phyloP scores from a whole-genome alignment of 1,140 invertebrate species.

The Thalassaphorura encarpata region DNA sequence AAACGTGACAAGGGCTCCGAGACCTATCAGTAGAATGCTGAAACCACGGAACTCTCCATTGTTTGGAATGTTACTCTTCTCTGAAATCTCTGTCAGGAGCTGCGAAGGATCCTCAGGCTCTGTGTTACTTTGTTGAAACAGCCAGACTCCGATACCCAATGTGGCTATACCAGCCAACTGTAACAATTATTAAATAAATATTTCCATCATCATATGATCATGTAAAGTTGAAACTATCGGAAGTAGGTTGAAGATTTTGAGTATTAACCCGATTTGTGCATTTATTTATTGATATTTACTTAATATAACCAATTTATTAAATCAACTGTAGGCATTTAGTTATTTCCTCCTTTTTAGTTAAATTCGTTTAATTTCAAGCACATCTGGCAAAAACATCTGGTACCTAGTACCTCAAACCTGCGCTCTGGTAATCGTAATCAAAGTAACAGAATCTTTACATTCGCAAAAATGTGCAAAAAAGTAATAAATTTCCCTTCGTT shows the following conservation, averaged over 20 bases:
- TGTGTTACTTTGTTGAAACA: conserved; percentile 37
- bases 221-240: background rate
- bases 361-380: too few species aligned
- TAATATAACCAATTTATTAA: background rate
- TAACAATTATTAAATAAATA: conserved; percentile 35
- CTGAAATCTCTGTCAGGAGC: background rate
- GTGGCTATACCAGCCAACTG: conserved; percentile 65
- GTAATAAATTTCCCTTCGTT: too few species aligned
- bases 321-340: too few species aligned
- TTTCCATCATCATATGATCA: too few species aligned
- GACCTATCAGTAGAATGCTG: conserved; percentile 18
- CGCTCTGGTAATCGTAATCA: too few species aligned
- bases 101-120: background rate
- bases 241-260: too few species aligned
- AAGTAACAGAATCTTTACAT: too few species aligned
- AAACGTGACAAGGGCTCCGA: conserved; percentile 23
- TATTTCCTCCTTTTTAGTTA: too few species aligned
- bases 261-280: too few species aligned
- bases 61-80: background rate
- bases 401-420: too few species aligned
- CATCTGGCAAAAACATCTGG: too few species aligned
- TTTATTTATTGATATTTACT: background rate
- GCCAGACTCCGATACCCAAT: conserved; percentile 61
- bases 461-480: too few species aligned
- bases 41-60: conserved; percentile 13